A percentile compares a stretch with the other conserved stretches of the same genome.
Conservation (phyloP, 1,140 invertebrate genomes). For the Saccostrea glomerata region DNA sequence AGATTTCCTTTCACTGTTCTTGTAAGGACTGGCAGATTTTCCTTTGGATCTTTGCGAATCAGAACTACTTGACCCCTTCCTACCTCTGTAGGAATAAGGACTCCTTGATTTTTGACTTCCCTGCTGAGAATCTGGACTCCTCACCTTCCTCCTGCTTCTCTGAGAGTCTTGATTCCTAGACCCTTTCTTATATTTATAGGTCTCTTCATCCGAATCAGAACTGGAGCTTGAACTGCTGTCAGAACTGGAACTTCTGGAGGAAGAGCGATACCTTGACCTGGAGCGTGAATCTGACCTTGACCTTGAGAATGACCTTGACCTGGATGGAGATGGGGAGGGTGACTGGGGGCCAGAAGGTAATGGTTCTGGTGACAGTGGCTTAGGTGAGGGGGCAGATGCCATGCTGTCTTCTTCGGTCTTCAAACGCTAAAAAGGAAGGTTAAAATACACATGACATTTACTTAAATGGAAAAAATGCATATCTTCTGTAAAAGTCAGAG, state of each 20-base stretch:
- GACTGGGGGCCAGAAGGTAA: constrained; percentile 39
- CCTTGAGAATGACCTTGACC: constrained; percentile 9
- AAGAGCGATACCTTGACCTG: constrained; percentile 11
- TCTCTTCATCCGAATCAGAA: not conserved
- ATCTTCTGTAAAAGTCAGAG: too few species aligned
- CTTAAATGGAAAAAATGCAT: not conserved
- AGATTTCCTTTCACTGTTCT: not conserved
- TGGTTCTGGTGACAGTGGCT: constrained; percentile 20
- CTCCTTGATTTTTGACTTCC: not conserved
- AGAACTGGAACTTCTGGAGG: constrained; percentile 30
- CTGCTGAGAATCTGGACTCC: not conserved
- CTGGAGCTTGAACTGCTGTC: constrained; percentile 38
- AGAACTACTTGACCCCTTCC: constrained; percentile 10
- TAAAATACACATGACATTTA: not conserved
- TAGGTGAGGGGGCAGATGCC: not conserved
- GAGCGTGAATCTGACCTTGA: constrained; percentile 30
- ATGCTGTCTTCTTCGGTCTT: constrained; percentile 34
- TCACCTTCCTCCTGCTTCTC: constrained; percentile 14
- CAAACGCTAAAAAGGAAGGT: constrained; percentile 9
- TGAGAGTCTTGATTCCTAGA: not conserved
- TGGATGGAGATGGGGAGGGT: constrained; percentile 27
- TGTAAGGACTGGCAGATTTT: not conserved
- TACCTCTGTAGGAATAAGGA: not conserved
- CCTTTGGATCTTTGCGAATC: constrained; percentile 25
- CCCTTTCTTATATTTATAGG: not conserved